Base-by-base conservation (phyloP, 2,888 invertebrate genomes). In the Horisme vitalbata region DNA sequence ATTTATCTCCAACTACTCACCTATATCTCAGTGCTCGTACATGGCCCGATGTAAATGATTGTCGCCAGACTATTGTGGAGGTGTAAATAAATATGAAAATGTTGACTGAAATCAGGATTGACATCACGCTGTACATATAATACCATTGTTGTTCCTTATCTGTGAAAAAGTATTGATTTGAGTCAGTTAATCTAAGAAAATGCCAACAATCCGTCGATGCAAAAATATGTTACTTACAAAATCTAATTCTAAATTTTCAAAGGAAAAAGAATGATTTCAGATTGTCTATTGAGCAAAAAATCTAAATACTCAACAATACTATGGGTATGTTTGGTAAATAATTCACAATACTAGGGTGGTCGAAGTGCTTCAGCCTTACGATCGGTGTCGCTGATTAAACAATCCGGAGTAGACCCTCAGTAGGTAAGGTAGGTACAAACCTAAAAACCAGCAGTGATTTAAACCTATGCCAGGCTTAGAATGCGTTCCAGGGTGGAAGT, bases 91-190 rank as follows among this genome's bases (percentile, higher is more conserved):
- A 93, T 65, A 93, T 92, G 2, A 90, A 54, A 12, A 92, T 75
- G 62, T 94, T 94, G 0, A 88, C 61, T 0, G 75, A 43, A 14
- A 94, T 71, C 3, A 94, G 70, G 13, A 91, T 59, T 0, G 91
- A 71, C 59, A 94, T 90, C 2, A 94, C 92, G n/a, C 92, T 92
- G 68, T 93, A 93, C 82, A 94, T 92, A 64, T 92, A 94, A 11
- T 85, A 85, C 91, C 93, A 93, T 27, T 90, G 90, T 48, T 90
- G 89, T 9, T 57, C 55, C 13, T 62, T 61, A 44, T 79, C 93
- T 93, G n/a, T n/a, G 46, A 52, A 45, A 23, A 31, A 15, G 3
- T 4, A 15, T 5, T 5, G 6, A 36, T 18, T 4, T 11, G 3
- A 9, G 3, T 8, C n/a, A n/a, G 14, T 36, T 20, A 34, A 26